Conservation (phyloP, 2,113 vertebrate genomes). For the Dasyurus viverrinus region DNA sequence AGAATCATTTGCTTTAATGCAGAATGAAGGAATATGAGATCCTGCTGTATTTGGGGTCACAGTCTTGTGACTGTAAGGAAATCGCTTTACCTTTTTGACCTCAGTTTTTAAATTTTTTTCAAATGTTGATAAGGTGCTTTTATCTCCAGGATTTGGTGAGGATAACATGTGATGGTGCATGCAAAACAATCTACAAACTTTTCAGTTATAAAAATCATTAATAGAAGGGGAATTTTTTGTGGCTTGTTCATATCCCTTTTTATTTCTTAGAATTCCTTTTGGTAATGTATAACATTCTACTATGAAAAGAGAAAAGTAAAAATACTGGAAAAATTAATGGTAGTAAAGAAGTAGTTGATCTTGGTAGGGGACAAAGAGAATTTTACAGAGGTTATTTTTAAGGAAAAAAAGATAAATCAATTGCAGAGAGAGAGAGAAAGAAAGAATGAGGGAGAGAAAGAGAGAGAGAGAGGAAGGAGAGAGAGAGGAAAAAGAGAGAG, state of each 20-base stretch:
- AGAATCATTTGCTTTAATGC: background rate
- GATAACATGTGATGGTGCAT: background rate
- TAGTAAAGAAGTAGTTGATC: background rate
- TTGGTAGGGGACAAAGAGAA: background rate
- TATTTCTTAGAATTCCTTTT: background rate
- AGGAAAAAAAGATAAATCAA: constrained; percentile 69
- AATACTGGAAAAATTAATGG: background rate
- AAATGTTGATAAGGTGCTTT: background rate
- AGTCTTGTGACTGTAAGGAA: background rate
- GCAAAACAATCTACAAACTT: background rate
- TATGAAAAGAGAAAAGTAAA: background rate
- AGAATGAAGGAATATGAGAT: background rate
- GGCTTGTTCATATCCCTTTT: background rate
- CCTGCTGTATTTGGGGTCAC: background rate
- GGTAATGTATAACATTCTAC: background rate
- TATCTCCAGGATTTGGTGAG: background rate
- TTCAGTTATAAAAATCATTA: background rate
- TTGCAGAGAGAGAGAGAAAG: background rate
- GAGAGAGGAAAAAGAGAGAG: background rate
- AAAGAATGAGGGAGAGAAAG: constrained; percentile 45
- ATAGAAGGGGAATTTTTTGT: background rate
- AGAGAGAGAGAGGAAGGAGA: constrained; percentile 21
- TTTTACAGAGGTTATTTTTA: constrained; percentile 64
- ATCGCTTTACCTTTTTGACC: background rate
- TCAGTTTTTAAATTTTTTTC: background rate